A percentile compares a stretch with the other conserved stretches of the same genome.
Evolutionary conservation across 2,888 invertebrate species (phyloP).

Genomic region (Euproctis similis): DNA sequence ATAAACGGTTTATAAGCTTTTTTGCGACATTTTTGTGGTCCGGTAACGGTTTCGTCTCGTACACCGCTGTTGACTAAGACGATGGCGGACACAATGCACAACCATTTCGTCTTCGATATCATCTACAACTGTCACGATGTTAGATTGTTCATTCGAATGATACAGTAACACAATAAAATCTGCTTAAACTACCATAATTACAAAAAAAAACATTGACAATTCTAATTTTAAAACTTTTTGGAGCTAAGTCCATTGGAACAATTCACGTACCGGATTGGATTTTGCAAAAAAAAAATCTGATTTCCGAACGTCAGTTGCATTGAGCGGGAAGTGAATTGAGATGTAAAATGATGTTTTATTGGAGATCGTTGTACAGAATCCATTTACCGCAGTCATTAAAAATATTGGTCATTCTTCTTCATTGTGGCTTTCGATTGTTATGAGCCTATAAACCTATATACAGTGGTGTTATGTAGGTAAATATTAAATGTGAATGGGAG

Average conservation of each 20-base stretch:
- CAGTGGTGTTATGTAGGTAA: slow-evolving; percentile 46
- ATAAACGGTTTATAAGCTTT: slow-evolving; percentile 61
- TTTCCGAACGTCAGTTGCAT: too few relatives aligned
- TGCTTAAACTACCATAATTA: too few relatives aligned
- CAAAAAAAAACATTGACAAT: too few relatives aligned
- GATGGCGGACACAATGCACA: slow-evolving; percentile 28
- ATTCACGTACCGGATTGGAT: too few relatives aligned
- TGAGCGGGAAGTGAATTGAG: background rate
- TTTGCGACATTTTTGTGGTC: slow-evolving; percentile 61
- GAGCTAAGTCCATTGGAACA: too few relatives aligned
- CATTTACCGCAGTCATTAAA: slow-evolving; percentile 38
- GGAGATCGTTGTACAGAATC: slow-evolving; percentile 22
- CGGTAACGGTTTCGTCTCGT: slow-evolving; percentile 57
- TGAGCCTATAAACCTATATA: slow-evolving; percentile 48
- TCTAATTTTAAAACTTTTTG: too few relatives aligned
- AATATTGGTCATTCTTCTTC: slow-evolving; percentile 33
- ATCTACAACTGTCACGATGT: too few relatives aligned
- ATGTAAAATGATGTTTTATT: slow-evolving; percentile 13
- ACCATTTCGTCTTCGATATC: slow-evolving; percentile 11
- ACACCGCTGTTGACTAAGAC: slow-evolving; percentile 25
- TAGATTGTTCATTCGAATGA: too few relatives aligned
- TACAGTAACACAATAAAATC: too few relatives aligned
- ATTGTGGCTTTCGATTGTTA: slow-evolving; percentile 46
- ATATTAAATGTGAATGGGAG: slow-evolving; percentile 60
- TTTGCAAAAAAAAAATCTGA: too few relatives aligned